Evolutionary conservation across 37 sponge, comb jelly and placozoan species (phyloP).

Genomic region (Agelas oroides): DNA sequence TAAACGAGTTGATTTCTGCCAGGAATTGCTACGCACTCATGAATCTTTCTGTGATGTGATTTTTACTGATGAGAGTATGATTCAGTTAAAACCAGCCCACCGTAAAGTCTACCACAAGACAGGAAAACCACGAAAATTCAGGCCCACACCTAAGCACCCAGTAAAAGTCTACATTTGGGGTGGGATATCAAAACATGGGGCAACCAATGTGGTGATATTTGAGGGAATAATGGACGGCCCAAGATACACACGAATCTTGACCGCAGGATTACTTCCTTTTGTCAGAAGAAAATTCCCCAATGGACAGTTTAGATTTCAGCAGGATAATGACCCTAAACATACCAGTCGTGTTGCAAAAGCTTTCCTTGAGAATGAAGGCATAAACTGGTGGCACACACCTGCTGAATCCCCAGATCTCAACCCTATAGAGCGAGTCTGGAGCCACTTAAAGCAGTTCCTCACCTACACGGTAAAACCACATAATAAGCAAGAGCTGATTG

Average conservation of each 20-base stretch:
- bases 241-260: neutral
- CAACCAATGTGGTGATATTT: conserved; percentile 12
- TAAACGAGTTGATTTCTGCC: neutral
- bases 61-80: neutral
- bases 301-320: conserved; percentile 15
- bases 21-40: neutral
- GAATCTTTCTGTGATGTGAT: conserved; percentile 7
- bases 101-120: conserved; percentile 4
- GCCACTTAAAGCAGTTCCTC: conserved; percentile 12
- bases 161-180: conserved; percentile 3
- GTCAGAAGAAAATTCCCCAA: neutral
- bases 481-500: conserved; percentile 28
- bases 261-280: neutral
- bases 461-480: neutral
- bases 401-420: conserved; percentile 40
- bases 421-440: conserved; percentile 48
- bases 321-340: conserved; percentile 42
- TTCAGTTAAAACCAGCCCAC: conserved; percentile 1
- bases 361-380: conserved; percentile 11
- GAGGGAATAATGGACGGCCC: conserved; percentile 12
- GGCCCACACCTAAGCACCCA: conserved; percentile 13
- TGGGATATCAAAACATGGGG: conserved; percentile 10
- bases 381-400: conserved; percentile 46
- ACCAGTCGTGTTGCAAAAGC: conserved; percentile 17
- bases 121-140: neutral